Conservation (phyloP, 2,888 invertebrate genomes). For the Deroplatys truncata region DNA sequence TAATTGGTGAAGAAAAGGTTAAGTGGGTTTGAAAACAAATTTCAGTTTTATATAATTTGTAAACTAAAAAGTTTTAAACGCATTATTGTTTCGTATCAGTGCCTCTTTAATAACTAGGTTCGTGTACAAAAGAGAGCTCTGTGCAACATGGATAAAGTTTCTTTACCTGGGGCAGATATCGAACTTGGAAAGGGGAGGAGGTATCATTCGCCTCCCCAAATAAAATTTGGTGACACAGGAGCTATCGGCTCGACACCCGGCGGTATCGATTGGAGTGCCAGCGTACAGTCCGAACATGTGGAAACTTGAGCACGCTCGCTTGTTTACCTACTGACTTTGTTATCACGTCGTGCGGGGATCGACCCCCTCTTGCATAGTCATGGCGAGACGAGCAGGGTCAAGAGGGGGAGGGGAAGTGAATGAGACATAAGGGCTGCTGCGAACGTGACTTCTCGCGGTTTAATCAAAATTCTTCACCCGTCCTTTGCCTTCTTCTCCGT, state of each 20-base stretch:
- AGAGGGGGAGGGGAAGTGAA: not conserved
- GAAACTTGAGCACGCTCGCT: not conserved
- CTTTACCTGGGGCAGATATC: not conserved
- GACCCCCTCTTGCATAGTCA: not conserved
- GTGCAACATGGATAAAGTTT: not conserved
- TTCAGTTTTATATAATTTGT: too few species aligned
- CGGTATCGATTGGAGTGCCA: not conserved
- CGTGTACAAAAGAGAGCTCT: too few species aligned
- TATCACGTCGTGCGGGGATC: not conserved
- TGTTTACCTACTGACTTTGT: not conserved
- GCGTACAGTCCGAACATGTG: not conserved
- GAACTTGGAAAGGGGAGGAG: not conserved
- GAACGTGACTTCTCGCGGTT: not conserved
- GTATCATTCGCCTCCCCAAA: not conserved
- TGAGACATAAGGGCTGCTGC: not conserved
- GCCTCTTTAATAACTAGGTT: too few species aligned
- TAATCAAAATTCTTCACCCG: not conserved
- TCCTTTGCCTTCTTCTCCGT: not conserved
- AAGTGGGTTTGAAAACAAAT: too few species aligned
- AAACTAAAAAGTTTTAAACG: too few species aligned
- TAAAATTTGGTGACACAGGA: not conserved
- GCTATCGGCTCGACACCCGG: not conserved
- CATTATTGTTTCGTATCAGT: too few species aligned
- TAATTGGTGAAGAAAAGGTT: too few species aligned
- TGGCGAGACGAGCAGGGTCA: not conserved